Conservation (phyloP, 2,113 vertebrate species). For the Urocynchramus pylzowi region DNA sequence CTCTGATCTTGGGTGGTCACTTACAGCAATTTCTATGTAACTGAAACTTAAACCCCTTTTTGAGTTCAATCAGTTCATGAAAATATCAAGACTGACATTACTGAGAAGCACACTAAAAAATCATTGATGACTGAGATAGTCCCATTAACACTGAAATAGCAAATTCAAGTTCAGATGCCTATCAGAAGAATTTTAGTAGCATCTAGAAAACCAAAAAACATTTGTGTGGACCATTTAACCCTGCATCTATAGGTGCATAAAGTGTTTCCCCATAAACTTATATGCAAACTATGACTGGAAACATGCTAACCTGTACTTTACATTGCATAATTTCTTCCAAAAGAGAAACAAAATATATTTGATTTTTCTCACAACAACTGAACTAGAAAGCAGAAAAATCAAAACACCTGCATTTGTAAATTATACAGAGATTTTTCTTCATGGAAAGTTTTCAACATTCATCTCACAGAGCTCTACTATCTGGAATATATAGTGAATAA, state of each 20-base stretch:
- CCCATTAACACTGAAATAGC: background rate
- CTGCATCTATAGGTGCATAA: background rate
- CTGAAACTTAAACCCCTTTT: background rate
- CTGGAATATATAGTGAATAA: background rate
- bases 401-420: background rate
- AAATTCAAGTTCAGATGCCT: background rate
- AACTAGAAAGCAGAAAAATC: background rate
- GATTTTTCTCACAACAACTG: background rate
- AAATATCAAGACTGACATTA: background rate
- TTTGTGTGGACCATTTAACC: background rate
- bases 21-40: background rate
- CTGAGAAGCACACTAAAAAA: background rate
- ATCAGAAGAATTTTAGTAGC: background rate
- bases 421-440: background rate
- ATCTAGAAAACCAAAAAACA: background rate
- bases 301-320: background rate
- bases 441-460: background rate
- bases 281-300: background rate
- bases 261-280: background rate
- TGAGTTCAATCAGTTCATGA: background rate
- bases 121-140: background rate
- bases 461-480: background rate
- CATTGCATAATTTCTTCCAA: background rate
- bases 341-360: background rate
- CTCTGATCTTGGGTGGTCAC: background rate